phyloP scores from a whole-genome alignment of 2,797 vertebrate genomes.

The Falco concolor region DNA sequence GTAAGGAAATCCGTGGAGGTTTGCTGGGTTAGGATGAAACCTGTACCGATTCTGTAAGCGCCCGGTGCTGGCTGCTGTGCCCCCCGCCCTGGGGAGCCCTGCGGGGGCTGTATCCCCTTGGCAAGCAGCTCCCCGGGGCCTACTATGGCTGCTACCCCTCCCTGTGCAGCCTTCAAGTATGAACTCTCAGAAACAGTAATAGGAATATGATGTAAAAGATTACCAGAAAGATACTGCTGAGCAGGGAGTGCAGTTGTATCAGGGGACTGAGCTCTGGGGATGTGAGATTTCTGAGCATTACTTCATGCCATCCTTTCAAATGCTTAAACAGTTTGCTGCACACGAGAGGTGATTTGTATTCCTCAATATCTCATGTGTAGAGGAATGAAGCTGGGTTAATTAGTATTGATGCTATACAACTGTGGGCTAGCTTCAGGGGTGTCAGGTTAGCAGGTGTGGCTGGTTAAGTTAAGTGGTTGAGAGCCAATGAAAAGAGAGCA shows the following conservation, averaged over 20 bases:
- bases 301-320: background rate
- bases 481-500: no score
- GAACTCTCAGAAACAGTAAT: background rate
- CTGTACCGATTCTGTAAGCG: background rate
- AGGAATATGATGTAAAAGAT: background rate
- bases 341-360: background rate
- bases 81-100: background rate
- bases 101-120: accelerated
- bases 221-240: background rate
- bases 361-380: accelerated
- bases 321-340: accelerated
- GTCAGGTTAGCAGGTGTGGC: no score
- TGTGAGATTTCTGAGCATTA: background rate
- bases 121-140: no score
- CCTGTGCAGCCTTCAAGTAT: accelerated
- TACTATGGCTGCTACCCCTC: no score
- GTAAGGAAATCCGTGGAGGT: background rate
- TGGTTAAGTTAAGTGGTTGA: no score
- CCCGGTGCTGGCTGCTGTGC: background rate
- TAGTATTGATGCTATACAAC: no score
- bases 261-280: background rate
- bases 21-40: background rate
- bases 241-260: background rate
- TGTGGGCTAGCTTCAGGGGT: no score
- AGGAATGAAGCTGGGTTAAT: no score